Base-by-base conservation (phyloP, 2,797 vertebrate genomes). In the Lateolabrax maculatus region DNA sequence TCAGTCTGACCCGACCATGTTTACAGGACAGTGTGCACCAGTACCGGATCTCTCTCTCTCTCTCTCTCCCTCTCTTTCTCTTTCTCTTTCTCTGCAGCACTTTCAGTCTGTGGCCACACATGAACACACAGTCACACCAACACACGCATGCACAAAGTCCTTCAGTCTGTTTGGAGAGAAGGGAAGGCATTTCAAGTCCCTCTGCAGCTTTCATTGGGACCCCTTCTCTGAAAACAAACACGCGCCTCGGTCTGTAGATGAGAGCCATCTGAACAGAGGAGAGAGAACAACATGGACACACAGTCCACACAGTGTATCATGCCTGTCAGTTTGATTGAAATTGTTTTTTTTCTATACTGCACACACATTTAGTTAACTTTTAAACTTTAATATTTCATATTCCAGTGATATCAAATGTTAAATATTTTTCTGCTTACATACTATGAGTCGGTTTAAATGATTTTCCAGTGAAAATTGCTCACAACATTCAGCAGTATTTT, bases 201-300 rank as follows among this genome's bases (percentile, higher is more conserved):
- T 75, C 57, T 49, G 7, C 60, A 77, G 87, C 81, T 88, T 87
- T 84, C 58, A 65, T 29, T 81, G 60, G 51, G 71, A 73, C 41
- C 72, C 49, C 68, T 10, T 4, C 84, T 85, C 76, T 79, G 79
- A 91, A 94, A 90, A 92, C 91, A 93, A 92, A 89, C 85, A 65
- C 67, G 57, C 12, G 71, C 81, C 87, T 82, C 25, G 25, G 51
- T 88, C 83, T 77, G 72, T n/a, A 68, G 83, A 82, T 39, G 64
- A 81, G 79, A 88, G 75, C 34, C 67, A 29, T 77, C 75, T 73
- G 84, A 88, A 37, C n/a, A 41, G 62, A 69, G 52, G 12, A 27
- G 51, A 39, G 15, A n/a, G 44, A 73, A 18, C 65, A 19, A 51
- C 71, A 56, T 1, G 27, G 43, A 77, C 6, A 16, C 60, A 52